Evolutionary conservation across 2,113 vertebrate genomes (phyloP).

Genomic region (Leiothrix lutea): DNA sequence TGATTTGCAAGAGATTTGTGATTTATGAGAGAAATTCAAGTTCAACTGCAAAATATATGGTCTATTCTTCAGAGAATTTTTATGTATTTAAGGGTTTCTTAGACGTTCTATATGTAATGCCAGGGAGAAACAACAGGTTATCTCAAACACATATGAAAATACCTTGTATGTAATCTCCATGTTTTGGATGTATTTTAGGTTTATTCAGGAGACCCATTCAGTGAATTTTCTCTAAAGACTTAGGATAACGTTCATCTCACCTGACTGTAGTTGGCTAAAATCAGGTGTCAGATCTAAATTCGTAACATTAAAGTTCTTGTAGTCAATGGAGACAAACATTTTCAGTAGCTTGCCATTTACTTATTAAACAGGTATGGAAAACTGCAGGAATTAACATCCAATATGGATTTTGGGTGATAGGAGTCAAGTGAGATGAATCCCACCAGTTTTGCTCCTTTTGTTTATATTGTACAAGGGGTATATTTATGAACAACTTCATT

Average conservation of each 20-base stretch:
- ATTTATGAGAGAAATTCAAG: not conserved
- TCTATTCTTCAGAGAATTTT: not conserved
- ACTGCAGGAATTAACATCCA: not conserved
- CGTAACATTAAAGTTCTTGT: not conserved
- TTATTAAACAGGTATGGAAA: not conserved
- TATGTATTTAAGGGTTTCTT: not conserved
- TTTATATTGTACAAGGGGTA: not conserved
- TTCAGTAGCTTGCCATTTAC: not conserved
- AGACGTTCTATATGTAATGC: not conserved
- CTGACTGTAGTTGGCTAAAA: not conserved
- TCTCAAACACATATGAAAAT: not conserved
- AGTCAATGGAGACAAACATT: not conserved
- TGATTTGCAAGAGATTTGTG: not conserved
- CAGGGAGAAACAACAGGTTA: not conserved
- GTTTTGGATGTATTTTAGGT: not conserved
- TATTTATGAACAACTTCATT: not conserved
- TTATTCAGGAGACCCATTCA: not conserved
- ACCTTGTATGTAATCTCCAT: not conserved
- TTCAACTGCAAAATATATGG: not conserved
- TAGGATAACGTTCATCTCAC: not conserved
- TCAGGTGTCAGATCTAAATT: not conserved
- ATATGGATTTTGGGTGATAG: not conserved
- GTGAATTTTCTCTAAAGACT: not conserved
- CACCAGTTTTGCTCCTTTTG: not conserved
- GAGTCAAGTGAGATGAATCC: not conserved